Evolutionary conservation across 1,140 invertebrate species (phyloP), one percentile per base, ranked within the genome.

Genomic region (Alviniconcha marisindica): DNA sequence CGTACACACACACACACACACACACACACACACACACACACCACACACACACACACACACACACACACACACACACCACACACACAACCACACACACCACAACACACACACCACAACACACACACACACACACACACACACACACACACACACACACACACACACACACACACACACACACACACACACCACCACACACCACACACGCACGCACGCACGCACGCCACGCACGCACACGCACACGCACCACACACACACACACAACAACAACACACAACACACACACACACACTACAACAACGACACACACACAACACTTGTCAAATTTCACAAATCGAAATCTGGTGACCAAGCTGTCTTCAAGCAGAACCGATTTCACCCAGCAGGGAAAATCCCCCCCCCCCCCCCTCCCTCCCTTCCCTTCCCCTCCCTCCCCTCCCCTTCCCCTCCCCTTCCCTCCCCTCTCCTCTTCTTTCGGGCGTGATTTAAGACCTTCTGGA

Each of bases 201-300:
- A 71, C 66, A 71, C 66, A 71, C 66, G 36, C 31, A 71, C 7
- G n/a, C 60, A 66, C 60, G n/a, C 60, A n/a, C 21, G 28, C 60
- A 66, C 60, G 28, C n/a, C 60, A 66, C 60, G 28, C 60, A 66
- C 60, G 28, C 60, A n/a, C 60, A 66, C 18, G n/a, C 60, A 66
- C 60, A 66, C 60, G 18, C 48, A 18, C 21, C 33, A 44, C 1
- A 40, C 33, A 44, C 33, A 40, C 24, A 44, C 33, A 31, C 5
- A 31, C 74, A 48, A 28, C 74, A 77, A 18, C 1, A 38, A 77
- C 44, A 33, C 74, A 77, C 74, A n/a, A 44, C 40, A 77, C 21
- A 48, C 74, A 71, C 31, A 36, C 66, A 71, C 40, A 44, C 40
- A 48, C 28, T 7, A 12, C 44, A 18, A 48, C 74, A 18, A 1